These are phyloP conservation scores for Chaetodon trifasciatus DNA, from an alignment of 2,797 vertebrate species.

Conservation along the genomic window DNA sequence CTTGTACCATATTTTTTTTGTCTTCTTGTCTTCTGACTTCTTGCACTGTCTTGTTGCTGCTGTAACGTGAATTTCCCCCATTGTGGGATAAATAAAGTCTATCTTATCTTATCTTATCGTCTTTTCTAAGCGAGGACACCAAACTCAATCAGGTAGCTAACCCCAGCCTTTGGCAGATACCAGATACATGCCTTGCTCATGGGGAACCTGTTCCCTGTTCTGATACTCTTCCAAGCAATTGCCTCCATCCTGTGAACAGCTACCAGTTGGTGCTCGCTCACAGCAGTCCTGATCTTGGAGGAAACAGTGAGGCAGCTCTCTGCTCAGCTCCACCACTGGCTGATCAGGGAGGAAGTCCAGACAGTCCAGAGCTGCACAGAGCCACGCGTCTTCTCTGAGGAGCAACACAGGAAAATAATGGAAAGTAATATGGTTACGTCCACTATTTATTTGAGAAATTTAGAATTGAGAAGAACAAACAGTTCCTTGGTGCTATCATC, in stretches of 20 bases:
- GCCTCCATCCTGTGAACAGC: slow-evolving; percentile 12
- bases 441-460: neutral
- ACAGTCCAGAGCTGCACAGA: slow-evolving; percentile 90
- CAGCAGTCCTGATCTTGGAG: slow-evolving; percentile 44
- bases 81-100: too few relatives aligned
- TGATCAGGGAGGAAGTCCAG: slow-evolving; percentile 93
- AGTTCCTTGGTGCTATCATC: neutral
- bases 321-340: slow-evolving; percentile 91
- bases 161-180: neutral
- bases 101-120: too few relatives aligned
- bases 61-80: too few relatives aligned
- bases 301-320: slow-evolving; percentile 79
- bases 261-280: slow-evolving; percentile 17
- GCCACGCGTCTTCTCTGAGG: slow-evolving; percentile 91
- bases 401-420: neutral
- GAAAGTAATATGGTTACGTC: neutral
- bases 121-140: neutral
- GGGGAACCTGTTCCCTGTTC: neutral
- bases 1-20: too few relatives aligned
- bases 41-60: too few relatives aligned
- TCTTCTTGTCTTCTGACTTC: too few relatives aligned
- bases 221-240: slow-evolving; percentile 6
- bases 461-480: neutral
- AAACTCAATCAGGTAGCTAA: neutral
- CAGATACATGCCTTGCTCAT: neutral